These are phyloP conservation scores for Petrolisthes manimaculis DNA, from an alignment of 2,888 invertebrate genomes.

Conservation along the genomic window DNA sequence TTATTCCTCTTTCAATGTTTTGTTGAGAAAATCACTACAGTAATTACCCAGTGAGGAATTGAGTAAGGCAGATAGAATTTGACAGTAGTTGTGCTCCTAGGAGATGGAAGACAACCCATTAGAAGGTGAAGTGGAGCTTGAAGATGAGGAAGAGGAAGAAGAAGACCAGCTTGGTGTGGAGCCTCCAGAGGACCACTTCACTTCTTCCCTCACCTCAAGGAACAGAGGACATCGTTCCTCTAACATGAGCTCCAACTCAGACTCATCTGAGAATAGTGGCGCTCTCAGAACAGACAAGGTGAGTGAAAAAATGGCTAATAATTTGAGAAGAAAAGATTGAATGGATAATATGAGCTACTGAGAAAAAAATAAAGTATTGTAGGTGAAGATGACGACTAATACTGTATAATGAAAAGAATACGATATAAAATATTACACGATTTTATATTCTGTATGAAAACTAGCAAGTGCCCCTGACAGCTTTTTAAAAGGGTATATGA, in stretches of 20 bases:
- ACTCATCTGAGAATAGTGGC: conserved; percentile 82
- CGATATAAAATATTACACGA: too few species aligned
- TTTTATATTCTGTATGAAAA: too few species aligned
- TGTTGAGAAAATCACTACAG: too few species aligned
- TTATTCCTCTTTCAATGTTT: too few species aligned
- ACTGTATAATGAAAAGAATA: too few species aligned
- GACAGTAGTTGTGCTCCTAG: conserved; percentile 62
- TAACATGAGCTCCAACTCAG: conserved; percentile 84
- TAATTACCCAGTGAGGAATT: not conserved
- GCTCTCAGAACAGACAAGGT: conserved; percentile 63
- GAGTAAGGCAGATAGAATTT: not conserved
- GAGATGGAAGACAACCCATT: conserved; percentile 27
- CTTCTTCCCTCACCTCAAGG: conserved; percentile 73
- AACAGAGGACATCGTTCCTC: conserved; percentile 76
- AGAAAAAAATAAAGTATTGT: too few species aligned
- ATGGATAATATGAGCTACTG: too few species aligned
- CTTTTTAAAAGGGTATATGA: too few species aligned
- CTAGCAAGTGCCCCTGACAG: too few species aligned
- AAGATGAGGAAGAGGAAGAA: conserved; percentile 74
- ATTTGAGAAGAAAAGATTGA: too few species aligned
- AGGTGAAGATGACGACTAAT: too few species aligned
- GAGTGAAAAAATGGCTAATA: not conserved
- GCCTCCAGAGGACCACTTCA: conserved; percentile 67
- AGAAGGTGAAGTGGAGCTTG: conserved; percentile 67
- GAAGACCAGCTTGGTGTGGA: conserved; percentile 70